Base-by-base conservation (phyloP, 2,888 invertebrate genomes). In the Aleiodes alternator region DNA sequence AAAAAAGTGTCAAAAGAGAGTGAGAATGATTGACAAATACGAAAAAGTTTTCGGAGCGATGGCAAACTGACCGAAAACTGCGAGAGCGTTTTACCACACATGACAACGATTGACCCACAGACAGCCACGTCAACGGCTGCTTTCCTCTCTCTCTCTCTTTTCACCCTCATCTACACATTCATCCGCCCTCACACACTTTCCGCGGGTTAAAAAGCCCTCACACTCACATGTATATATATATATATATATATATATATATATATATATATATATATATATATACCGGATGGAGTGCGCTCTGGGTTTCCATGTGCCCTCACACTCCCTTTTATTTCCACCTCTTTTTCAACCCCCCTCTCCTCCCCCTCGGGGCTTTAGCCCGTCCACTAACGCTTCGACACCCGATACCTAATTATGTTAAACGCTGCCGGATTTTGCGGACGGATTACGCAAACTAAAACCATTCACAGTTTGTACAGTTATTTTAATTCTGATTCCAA, bases 351-450 rank as follows among this genome's bases (percentile, higher is more conserved):
- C 56, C 72, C 23, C 23, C 23, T 68, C 69, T 51, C 12, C 29
- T 50, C 72, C 72, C 69, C 59, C 12, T 29, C 34, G 55, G 59
- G 55, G 43, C n/a, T 70, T 56, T 31, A 14, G 31, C 50, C 50
- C 57, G 51, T 51, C 59, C 71, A 64, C 69, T 56, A 79, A 76
- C 66, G 80, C 77, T 79, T 80, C 85, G 85, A 86, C 86, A 84
- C 87, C 85, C 87, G 86, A 88, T 87, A 86, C 87, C 88, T 88
- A 88, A 88, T 89, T 88, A 88, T 87, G 87, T 87, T 88, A 88
- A 89, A 87, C 85, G 87, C 86, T 88, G 87, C 87, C 87, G 88
- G 87, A 87, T 87, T 88, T 87, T 85, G 85, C 82, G 86, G 86
- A 83, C 82, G 84, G 85, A 87, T 87, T 87, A 87, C 84, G 82